phyloP scores from a whole-genome alignment of 2,797 vertebrate species.

The Mormyrus proboscirostris region DNA sequence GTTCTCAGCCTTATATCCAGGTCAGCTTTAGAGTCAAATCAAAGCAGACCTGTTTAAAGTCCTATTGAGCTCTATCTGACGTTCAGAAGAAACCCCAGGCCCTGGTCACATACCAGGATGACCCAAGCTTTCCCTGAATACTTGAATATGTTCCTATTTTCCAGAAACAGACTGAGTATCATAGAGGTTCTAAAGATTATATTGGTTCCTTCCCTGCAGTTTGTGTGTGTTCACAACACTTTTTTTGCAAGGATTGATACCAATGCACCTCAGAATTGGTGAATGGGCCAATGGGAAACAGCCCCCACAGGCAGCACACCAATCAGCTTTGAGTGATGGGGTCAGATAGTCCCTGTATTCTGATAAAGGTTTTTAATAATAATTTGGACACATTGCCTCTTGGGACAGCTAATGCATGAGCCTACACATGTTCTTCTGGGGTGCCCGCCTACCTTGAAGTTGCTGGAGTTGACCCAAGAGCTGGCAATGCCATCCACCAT shows the following conservation, averaged over 20 bases:
- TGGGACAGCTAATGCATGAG: neutral
- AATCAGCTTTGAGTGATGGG: neutral
- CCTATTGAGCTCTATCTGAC: neutral
- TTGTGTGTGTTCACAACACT: neutral
- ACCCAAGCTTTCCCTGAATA: neutral
- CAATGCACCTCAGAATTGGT: neutral
- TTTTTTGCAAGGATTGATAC: neutral
- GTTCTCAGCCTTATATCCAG: neutral
- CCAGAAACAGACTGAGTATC: neutral
- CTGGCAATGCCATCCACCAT: slow-evolving; percentile 91
- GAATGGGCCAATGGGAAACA: neutral
- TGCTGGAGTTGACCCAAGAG: slow-evolving; percentile 96
- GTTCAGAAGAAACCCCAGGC: neutral
- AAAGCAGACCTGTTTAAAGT: neutral
- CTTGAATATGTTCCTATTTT: neutral
- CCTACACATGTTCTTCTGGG: neutral
- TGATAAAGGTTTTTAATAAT: neutral
- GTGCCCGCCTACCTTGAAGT: slow-evolving; percentile 86
- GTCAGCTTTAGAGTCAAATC: neutral
- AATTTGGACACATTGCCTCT: neutral
- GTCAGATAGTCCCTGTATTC: neutral
- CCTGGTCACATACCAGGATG: neutral
- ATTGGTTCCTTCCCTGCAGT: neutral
- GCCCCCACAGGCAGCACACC: neutral
- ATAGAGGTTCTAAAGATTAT: neutral